Evolutionary conservation across 2,797 vertebrate genomes (phyloP).

Genomic region (Pseudomugil gertrudae): DNA sequence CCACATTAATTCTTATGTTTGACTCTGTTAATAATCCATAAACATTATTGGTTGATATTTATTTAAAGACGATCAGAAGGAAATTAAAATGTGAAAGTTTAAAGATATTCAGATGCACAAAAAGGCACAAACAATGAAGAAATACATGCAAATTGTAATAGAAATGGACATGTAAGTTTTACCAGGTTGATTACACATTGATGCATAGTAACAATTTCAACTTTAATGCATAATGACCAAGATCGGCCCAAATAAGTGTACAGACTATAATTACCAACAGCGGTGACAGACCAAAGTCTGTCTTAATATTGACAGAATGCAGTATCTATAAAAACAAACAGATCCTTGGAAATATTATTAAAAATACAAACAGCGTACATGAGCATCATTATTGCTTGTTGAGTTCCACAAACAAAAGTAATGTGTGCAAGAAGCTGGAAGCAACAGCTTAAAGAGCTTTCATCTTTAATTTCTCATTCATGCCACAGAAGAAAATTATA

Average conservation of each 20-base stretch:
- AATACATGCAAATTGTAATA: neutral
- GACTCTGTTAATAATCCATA: neutral
- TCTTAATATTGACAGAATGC: neutral
- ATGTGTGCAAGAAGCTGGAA: neutral
- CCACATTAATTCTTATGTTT: neutral
- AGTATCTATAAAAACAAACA: neutral
- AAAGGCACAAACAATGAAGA: neutral
- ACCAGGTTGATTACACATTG: neutral
- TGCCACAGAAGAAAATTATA: slow-evolving; percentile 12
- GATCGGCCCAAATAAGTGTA: neutral
- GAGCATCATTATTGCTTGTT: neutral
- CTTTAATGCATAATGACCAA: neutral
- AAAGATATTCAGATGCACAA: neutral
- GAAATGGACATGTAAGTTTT: neutral
- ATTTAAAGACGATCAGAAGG: neutral
- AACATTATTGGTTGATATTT: neutral
- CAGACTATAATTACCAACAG: neutral
- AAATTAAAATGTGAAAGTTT: neutral
- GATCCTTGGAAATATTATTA: neutral
- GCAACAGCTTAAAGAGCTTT: neutral
- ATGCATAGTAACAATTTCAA: neutral
- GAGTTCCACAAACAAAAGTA: neutral
- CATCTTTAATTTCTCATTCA: neutral
- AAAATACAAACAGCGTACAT: neutral
- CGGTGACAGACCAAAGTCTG: neutral